Conservation (phyloP, 2,888 invertebrate species). For the Netelia virgata region DNA sequence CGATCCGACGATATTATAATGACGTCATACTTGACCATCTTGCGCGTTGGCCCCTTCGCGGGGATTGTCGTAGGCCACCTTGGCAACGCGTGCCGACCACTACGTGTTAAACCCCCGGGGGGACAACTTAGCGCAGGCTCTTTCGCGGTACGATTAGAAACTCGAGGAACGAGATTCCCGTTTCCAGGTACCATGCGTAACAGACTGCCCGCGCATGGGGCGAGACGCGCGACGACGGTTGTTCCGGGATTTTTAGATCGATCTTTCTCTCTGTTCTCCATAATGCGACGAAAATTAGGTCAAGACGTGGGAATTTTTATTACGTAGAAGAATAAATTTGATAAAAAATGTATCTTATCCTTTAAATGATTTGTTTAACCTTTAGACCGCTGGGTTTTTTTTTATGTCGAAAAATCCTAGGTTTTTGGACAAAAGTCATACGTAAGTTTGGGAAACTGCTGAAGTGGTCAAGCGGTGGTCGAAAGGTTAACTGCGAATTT, state of each 20-base stretch:
- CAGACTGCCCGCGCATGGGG: background rate
- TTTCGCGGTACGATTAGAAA: constrained; percentile 69
- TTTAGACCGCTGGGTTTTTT: background rate
- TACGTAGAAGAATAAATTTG: background rate
- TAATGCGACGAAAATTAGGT: no score
- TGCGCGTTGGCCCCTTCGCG: constrained; percentile 14
- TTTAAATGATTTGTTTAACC: background rate
- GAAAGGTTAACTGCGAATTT: no score
- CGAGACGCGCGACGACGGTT: no score
- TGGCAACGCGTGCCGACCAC: constrained; percentile 9
- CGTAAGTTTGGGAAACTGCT: background rate
- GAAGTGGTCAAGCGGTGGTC: background rate
- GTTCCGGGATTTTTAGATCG: no score
- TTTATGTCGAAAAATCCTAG: background rate
- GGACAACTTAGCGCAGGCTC: constrained; percentile 12
- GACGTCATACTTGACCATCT: constrained; percentile 37
- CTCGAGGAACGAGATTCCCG: constrained; percentile 72
- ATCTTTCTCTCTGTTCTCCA: no score
- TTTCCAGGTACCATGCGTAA: constrained; percentile 72
- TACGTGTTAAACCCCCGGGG: background rate
- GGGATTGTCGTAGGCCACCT: constrained; percentile 49
- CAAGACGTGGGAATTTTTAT: no score
- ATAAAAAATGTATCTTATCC: background rate
- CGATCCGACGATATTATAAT: constrained; percentile 1
- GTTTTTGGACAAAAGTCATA: background rate